A percentile compares a stretch with the other conserved stretches of the same genome.
These are phyloP conservation scores for Aspiorhynchus laticeps DNA, from an alignment of 2,113 vertebrate genomes.

Conservation along the genomic window DNA sequence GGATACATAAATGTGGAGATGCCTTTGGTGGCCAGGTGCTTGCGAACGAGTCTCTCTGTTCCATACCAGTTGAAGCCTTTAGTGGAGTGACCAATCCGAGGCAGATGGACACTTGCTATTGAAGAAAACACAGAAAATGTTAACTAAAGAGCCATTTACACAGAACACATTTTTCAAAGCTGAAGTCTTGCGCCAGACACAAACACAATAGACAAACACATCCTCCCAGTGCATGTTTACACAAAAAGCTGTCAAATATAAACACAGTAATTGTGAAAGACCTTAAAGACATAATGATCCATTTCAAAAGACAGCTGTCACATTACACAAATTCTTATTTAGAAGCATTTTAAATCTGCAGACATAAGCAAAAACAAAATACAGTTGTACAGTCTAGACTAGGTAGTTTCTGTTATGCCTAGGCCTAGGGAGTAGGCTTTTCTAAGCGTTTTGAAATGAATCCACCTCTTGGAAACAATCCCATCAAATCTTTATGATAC, in stretches of 20 bases:
- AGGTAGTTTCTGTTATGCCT: background rate
- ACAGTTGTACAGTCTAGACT: background rate
- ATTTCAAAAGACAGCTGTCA: background rate
- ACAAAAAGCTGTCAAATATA: background rate
- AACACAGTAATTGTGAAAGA: background rate
- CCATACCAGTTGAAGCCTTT: slow-evolving; percentile 95
- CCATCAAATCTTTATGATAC: background rate
- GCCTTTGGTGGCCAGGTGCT: slow-evolving; percentile 82
- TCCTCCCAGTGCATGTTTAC: background rate
- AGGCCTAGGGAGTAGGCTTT: background rate
- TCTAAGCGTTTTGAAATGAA: background rate
- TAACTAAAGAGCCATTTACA: background rate
- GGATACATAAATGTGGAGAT: slow-evolving; percentile 91
- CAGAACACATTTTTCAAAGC: background rate
- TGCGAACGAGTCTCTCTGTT: slow-evolving; percentile 89
- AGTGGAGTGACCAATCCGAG: slow-evolving; percentile 88
- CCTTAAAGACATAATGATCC: background rate
- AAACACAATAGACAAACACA: background rate
- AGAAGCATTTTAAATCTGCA: background rate
- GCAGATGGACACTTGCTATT: slow-evolving; percentile 90
- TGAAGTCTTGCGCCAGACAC: too few species aligned
- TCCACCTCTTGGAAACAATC: background rate
- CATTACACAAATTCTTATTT: background rate
- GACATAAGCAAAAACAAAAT: background rate
- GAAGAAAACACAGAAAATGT: slow-evolving; percentile 8